Base-by-base conservation (phyloP, 2,113 vertebrate genomes). In the Tamias sibiricus region DNA sequence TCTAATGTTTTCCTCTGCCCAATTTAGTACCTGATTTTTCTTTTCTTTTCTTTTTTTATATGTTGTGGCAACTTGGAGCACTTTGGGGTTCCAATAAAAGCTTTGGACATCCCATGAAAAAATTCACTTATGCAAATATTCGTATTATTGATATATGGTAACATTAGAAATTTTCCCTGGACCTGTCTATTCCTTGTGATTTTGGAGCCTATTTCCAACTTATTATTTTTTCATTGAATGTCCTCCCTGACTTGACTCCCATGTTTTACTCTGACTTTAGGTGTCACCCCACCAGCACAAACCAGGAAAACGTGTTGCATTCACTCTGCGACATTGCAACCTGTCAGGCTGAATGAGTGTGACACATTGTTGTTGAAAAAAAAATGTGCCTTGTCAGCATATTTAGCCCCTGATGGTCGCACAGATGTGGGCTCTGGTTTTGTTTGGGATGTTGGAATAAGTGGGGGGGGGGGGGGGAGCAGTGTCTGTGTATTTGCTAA, bases 311-410 rank as follows among this genome's bases (percentile, higher is more conserved):
- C 17, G 1, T 13, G 16, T 1, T 32, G 5, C 6, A 1, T 0
- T 8, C 11, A 57, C 16, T 19, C 47, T 11, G 1, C 37, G 62
- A 14, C 14, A 26, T 1, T 12, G 11, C 30, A 20, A 28, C 8
- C 2, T 3, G 1, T 37, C 1, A 1, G 12, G 2, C 11, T 0
- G 0, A 2, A 8, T 30, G 20, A 16, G 22, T 16, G 16, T 8
- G 22, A 6, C 20, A 4, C 12, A 1, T 16, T 49, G 6, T 30
- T 91, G 9, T 49, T 80, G 30, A 17, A 37, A 40, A 22, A 10
- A 37, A 28, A 75, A 44, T 57, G 14, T 32, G 2, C 19, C 42
- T 9, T 4, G 2, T 35, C 4, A 2, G 1, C 1, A 44, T 5
- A 3, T 2, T 30, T 35, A 13, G 37, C 16, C n/a, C 35, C 10